Evolutionary conservation across 1,140 invertebrate genomes (phyloP), one percentile per base, ranked within the genome.

Genomic region (Chionoecetes opilio): DNA sequence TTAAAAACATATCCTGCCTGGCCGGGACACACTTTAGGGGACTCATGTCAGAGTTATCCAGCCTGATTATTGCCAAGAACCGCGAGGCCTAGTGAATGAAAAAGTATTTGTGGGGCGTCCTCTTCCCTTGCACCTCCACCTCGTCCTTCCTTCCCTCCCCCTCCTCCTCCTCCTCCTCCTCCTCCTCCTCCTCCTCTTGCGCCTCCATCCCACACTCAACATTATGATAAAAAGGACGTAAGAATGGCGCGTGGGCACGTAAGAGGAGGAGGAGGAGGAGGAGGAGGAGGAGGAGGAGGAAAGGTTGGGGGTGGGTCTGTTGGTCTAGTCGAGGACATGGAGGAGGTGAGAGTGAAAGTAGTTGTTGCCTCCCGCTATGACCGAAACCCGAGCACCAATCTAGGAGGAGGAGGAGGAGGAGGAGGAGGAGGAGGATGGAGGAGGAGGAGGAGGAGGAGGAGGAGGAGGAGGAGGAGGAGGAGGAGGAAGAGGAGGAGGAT

Each of bases 231-330:
- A 38, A 86, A 26, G 31, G 32, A 34, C 17, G 29, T 32, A 34
- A 34, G 84, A 34, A 14, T 34, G 35, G 35, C 84, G 35, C 29
- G 2, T 35, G 32, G 84, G 29, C 35, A 34, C 29, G 84, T 8
- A 84, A 84, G 26, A 84, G 82, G 38, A 41, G 38, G 41, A 46
- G 38, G 37, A 90, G 88, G 29, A n/a, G 29, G 88, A 90, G 88
- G 3, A 21, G 38, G 88, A 2, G 37, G 29, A n/a, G 38, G 35
- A 38, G 3, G 38, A 29, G 46, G 35, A 29, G 88, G 32, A 41
- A 90, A 29, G 29, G 88, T 38, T 14, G 29, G 21, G n/a, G 88
- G 35, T 8, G 34, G 86, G 35, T n/a, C n/a, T n/a, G n/a, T n/a
- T 6, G 82, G 26, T 84, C 26, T 5, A 3, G 31, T 84, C 84